Evolutionary conservation across 30 jellyfish, hydroid and myxozoan species (phyloP).

Genomic region (Rhopilema esculentum): DNA sequence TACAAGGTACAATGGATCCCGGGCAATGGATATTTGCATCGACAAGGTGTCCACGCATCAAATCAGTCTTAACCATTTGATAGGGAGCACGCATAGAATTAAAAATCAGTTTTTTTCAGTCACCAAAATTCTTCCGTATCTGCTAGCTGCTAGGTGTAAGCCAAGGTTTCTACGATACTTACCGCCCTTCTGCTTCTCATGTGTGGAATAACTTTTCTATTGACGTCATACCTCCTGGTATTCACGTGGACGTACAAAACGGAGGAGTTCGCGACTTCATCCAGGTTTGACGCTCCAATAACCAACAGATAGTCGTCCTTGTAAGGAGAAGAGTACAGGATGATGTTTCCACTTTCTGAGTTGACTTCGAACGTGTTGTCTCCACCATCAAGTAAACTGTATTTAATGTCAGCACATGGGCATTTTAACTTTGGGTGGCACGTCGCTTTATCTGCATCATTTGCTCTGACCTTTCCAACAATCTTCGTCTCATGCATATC

Average conservation of each 20-base stretch:
- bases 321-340: slow-evolving; percentile 33
- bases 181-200: slow-evolving; percentile 56
- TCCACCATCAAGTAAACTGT: slow-evolving; percentile 47
- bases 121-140: neutral
- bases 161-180: slow-evolving; percentile 9
- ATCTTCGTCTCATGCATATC: neutral
- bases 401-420: slow-evolving; percentile 61
- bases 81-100: too few species aligned
- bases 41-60: too few species aligned
- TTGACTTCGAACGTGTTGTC: slow-evolving; percentile 43
- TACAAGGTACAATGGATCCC: neutral
- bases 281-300: slow-evolving; percentile 44
- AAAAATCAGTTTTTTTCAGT: too few species aligned
- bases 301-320: slow-evolving; percentile 52
- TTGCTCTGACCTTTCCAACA: slow-evolving; percentile 48
- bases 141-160: neutral
- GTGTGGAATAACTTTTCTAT: slow-evolving; percentile 5
- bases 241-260: slow-evolving; percentile 34
- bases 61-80: too few species aligned
- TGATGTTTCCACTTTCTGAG: slow-evolving; percentile 39
- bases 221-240: slow-evolving; percentile 37
- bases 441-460: slow-evolving; percentile 44
- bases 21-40: too few species aligned
- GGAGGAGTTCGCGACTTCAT: neutral
- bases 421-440: slow-evolving; percentile 46